A percentile compares a stretch with the other conserved stretches of the same genome.
phyloP scores from a whole-genome alignment of 2,888 invertebrate genomes.

The Eulithis testata region DNA sequence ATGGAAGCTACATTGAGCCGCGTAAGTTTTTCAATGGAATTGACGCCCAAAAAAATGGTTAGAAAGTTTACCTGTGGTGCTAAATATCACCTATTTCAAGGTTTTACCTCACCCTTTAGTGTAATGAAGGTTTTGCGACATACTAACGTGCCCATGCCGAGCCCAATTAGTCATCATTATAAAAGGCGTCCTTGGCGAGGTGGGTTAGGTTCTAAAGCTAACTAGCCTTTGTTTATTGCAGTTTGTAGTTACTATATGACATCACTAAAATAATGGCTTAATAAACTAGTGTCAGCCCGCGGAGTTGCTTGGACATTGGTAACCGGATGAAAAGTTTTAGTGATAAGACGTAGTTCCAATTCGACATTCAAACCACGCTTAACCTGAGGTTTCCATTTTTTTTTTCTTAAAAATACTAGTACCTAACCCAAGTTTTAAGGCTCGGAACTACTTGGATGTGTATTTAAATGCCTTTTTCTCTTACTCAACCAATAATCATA shows the following conservation, averaged over 20 bases:
- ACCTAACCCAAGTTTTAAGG: too few relatives aligned
- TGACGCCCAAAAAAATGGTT: not conserved
- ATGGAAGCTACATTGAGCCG: too few relatives aligned
- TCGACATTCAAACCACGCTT: too few relatives aligned
- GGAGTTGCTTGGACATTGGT: not conserved
- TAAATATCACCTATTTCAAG: slow-evolving; percentile 43
- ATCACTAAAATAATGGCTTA: slow-evolving; percentile 5
- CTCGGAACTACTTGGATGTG: too few relatives aligned
- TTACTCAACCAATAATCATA: too few relatives aligned
- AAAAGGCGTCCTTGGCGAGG: slow-evolving; percentile 37
- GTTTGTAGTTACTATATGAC: slow-evolving; percentile 11
- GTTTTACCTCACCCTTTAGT: slow-evolving; percentile 51
- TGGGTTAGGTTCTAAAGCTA: slow-evolving; percentile 23
- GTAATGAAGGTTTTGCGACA: slow-evolving; percentile 45
- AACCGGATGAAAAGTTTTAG: too few relatives aligned
- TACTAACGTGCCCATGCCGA: slow-evolving; percentile 17
- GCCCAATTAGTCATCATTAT: slow-evolving; percentile 56
- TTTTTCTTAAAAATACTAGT: too few relatives aligned
- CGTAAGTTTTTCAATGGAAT: too few relatives aligned
- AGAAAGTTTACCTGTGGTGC: not conserved
- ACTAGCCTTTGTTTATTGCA: slow-evolving; percentile 17
- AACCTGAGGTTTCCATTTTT: too few relatives aligned
- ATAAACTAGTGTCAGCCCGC: not conserved
- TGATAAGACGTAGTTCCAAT: too few relatives aligned
- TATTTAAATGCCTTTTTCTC: too few relatives aligned